Evolutionary conservation across 2,888 invertebrate species (phyloP), one percentile per base, ranked within the genome.

Genomic region (Polia nebulosa): DNA sequence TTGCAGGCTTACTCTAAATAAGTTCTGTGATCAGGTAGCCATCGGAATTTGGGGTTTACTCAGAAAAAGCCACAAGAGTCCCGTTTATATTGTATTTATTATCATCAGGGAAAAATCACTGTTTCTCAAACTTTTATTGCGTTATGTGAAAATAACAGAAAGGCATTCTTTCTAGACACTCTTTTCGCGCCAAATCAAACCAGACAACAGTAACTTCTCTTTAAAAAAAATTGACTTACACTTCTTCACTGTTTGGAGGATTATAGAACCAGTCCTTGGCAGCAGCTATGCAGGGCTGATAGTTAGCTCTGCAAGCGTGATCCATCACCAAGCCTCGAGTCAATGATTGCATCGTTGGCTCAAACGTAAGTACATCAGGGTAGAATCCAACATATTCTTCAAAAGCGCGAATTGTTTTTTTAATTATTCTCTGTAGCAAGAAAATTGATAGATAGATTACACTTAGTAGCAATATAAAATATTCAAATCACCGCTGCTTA

Each of bases 261-360:
- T 93, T 89, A 57, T 90, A 94, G 81, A 95, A 95, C 91, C 89
- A 91, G 65, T 95, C 9, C 93, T 0, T 86, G 0, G 95, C 94
- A 45, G 94, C 94, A 0, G 93, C 94, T 8, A 95, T 84, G 66
- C 95, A 95, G 0, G 94, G 92, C 7, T 87, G 86, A 69, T 95
- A 95, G 34, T 88, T 88, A 1, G 92, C 85, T 9, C 88, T 85
- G 75, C 95, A 95, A 0, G 93, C 95, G 68, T 94, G 94, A 36
- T 95, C 93, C 95, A 95, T 95, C 3, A 95, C 94, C 11, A 95
- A 65, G 0, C 94, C 94, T 53, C 95, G 87, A 0, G 94, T 92
- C 9, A 95, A 74, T 0, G 92, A 87, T 0, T 70, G 65, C 93
- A 94, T 94, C 0, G 90, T 87, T 6, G 92, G 89, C 51, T 95